Base-by-base conservation (phyloP, 37 sponge, comb jelly and placozoan genomes). In the Beroe ovata region DNA sequence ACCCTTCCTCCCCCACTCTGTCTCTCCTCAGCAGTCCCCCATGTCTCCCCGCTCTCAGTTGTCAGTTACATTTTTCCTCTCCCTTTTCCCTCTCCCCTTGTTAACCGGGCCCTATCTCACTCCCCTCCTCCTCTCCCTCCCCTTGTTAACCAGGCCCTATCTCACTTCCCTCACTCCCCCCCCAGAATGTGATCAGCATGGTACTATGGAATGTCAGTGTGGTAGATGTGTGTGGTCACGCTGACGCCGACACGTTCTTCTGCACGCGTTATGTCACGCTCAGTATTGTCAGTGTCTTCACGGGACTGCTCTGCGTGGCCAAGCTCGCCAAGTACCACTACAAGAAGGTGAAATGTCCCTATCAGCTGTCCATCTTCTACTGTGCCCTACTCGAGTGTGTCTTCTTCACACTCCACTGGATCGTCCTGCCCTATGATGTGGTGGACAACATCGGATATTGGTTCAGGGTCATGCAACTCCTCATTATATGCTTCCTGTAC, bases 261-360 rank as follows among this genome's bases (percentile, higher is more conserved):
- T 77, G 84, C 28, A 42, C 84, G 0, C 42, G 54, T 21, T 77
- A 42, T 20, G 84, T 77, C 41, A 42, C 54, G 28, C 84, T 77
- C 84, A 25, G 28, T 23, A 33, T 77, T 29, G 41, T 77, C 47
- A 35, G 36, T 19, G 18, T 36, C 84, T 77, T 77, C 54, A 77
- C 84, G 3, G 84, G 84, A n/a, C 28, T 39, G 0, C 47, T 77
- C 0, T 77, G 84, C 33, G 22, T 40, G 22, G 84, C 54, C 25
- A 77, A 77, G 84, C n/a, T 77, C 47, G 84, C 54, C 28, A 77
- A 77, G 54, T 77, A 77, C 84, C 84, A 77, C 84, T 42, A 42
- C 42, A 77, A 77, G 36, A 39, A 77, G 23, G 84, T 77, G 47
- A 77, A 77, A 41, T 77, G 84, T 20, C 33, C 33, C 84, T 77